phyloP scores from a whole-genome alignment of 1,140 invertebrate genomes.

The Nebria ingens region DNA sequence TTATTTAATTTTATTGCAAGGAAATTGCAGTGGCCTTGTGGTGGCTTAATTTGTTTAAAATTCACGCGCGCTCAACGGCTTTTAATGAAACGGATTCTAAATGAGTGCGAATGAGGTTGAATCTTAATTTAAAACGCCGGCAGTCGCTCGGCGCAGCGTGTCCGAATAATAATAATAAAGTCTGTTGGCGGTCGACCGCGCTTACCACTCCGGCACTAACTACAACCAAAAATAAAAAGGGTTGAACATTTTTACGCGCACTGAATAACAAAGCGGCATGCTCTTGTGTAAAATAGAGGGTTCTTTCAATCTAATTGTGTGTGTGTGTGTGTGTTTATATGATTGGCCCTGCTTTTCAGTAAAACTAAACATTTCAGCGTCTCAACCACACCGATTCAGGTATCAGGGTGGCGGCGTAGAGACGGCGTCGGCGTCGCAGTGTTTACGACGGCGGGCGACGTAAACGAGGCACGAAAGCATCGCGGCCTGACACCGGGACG shows the following conservation, averaged over 20 bases:
- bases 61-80: not conserved
- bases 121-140: constrained; percentile 4
- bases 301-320: too few species aligned
- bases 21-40: not conserved
- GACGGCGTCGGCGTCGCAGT: not conserved
- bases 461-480: constrained; percentile 10
- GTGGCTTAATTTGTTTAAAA: too few species aligned
- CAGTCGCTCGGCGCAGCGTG: not conserved
- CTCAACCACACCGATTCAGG: too few species aligned
- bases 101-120: constrained; percentile 2
- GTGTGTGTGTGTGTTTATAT: too few species aligned
- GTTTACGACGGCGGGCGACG: not conserved
- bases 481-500: constrained; percentile 31
- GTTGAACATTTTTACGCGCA: not conserved
- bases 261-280: not conserved
- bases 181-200: not conserved
- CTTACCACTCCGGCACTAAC: not conserved
- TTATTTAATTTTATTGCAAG: not conserved
- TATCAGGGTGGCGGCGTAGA: constrained; percentile 10
- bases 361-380: too few species aligned
- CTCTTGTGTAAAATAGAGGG: not conserved
- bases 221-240: not conserved
- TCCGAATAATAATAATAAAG: constrained; percentile 4
- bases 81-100: too few species aligned
- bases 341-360: too few species aligned